These are phyloP conservation scores for Epinotia brunnichana DNA, from an alignment of 2,888 invertebrate species.

Conservation along the genomic window DNA sequence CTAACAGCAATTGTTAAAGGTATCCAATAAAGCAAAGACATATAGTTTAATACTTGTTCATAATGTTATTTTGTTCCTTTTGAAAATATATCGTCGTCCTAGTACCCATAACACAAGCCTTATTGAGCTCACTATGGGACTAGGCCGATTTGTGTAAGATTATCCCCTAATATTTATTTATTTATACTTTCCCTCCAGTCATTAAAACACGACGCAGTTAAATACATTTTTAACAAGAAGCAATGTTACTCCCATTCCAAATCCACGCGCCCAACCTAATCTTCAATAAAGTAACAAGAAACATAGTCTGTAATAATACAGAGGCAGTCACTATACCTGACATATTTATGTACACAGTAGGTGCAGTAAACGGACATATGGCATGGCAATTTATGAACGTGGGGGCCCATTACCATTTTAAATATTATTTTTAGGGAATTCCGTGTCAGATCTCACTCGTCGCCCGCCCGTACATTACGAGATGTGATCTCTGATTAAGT, in stretches of 20 bases:
- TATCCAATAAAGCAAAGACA: too few relatives aligned
- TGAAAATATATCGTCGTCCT: too few relatives aligned
- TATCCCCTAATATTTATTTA: too few relatives aligned
- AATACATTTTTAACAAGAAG: slow-evolving; percentile 19
- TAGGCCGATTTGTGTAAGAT: too few relatives aligned
- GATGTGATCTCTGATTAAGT: slow-evolving; percentile 83
- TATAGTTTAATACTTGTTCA: too few relatives aligned
- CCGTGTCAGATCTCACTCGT: slow-evolving; percentile 84
- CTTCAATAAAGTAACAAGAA: slow-evolving; percentile 38
- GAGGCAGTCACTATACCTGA: slow-evolving; percentile 77
- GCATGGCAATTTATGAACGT: slow-evolving; percentile 82
- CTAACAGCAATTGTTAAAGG: too few relatives aligned
- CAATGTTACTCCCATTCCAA: neutral
- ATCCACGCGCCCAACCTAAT: slow-evolving; percentile 21
- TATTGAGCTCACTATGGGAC: too few relatives aligned
- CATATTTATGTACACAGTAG: slow-evolving; percentile 83
- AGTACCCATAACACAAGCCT: too few relatives aligned
- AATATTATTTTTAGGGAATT: slow-evolving; percentile 85
- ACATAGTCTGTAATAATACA: slow-evolving; percentile 57
- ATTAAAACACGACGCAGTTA: neutral
- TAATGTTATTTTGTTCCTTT: too few relatives aligned
- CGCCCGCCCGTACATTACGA: slow-evolving; percentile 79
- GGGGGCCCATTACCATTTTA: slow-evolving; percentile 83
- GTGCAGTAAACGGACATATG: slow-evolving; percentile 82
- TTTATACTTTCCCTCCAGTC: too few relatives aligned